Evolutionary conservation across 2,797 vertebrate genomes (phyloP).

Genomic region (Hyperoplus lanceolatus): DNA sequence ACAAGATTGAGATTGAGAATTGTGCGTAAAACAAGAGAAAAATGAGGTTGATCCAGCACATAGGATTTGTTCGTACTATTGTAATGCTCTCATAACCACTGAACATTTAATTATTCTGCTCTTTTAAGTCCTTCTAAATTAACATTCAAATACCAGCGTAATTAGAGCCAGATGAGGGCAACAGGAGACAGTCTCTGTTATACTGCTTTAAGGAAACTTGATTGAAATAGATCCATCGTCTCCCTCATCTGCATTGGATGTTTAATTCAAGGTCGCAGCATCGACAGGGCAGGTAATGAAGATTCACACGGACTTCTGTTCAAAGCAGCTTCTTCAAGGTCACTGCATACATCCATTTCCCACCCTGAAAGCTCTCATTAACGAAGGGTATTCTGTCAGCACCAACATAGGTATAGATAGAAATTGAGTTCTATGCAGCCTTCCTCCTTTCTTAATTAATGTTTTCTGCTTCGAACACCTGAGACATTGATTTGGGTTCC

Average conservation of each 20-base stretch:
- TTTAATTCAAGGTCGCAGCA: slow-evolving; percentile 81
- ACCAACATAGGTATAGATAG: slow-evolving; percentile 29
- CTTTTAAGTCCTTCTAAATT: slow-evolving; percentile 39
- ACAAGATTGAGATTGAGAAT: slow-evolving; percentile 3
- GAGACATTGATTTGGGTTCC: slow-evolving; percentile 38
- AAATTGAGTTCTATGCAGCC: slow-evolving; percentile 8
- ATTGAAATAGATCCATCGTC: slow-evolving; percentile 55
- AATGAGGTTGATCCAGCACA: neutral
- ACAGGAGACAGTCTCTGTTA: slow-evolving; percentile 19
- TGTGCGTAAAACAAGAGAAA: neutral
- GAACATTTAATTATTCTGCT: slow-evolving; percentile 35
- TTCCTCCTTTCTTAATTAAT: slow-evolving; percentile 24
- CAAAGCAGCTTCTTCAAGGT: slow-evolving; percentile 75
- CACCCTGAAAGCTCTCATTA: slow-evolving; percentile 59
- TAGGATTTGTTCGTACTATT: neutral
- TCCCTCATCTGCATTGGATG: slow-evolving; percentile 72
- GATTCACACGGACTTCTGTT: slow-evolving; percentile 79
- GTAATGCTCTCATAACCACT: slow-evolving; percentile 7
- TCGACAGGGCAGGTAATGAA: slow-evolving; percentile 78
- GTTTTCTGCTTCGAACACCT: slow-evolving; percentile 39
- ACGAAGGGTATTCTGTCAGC: slow-evolving; percentile 41
- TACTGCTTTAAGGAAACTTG: slow-evolving; percentile 45
- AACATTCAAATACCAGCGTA: slow-evolving; percentile 35
- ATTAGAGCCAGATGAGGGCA: slow-evolving; percentile 37
- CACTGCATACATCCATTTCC: slow-evolving; percentile 51